A percentile compares a stretch with the other conserved stretches of the same genome.
Conservation (phyloP, 1,140 invertebrate genomes). For the Mya arenaria region DNA sequence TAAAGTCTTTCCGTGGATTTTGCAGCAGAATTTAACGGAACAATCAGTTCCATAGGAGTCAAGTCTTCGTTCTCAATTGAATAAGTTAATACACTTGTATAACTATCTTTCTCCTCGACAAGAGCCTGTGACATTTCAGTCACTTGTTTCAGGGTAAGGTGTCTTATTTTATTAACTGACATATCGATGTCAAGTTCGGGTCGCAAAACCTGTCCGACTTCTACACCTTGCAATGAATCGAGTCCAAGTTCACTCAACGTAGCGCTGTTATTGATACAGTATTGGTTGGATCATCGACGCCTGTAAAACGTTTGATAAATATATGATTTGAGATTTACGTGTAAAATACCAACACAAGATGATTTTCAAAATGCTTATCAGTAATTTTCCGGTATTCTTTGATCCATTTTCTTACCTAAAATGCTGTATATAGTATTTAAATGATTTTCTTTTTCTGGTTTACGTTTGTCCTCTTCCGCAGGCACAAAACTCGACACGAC, state of each 20-base stretch:
- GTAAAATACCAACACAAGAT: neutral
- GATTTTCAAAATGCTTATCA: neutral
- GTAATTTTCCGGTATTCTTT: neutral
- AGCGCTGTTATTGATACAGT: slow-evolving; percentile 87
- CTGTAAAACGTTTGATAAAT: slow-evolving; percentile 66
- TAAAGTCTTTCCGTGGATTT: no score
- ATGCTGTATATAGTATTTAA: slow-evolving; percentile 79
- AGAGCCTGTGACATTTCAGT: no score
- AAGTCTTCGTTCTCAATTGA: no score
- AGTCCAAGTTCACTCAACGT: slow-evolving; percentile 96
- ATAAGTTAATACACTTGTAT: no score
- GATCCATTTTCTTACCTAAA: slow-evolving; percentile 73
- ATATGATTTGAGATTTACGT: neutral
- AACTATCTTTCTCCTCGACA: no score
- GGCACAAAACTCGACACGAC: slow-evolving; percentile 92
- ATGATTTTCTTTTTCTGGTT: slow-evolving; percentile 58
- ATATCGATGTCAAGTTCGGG: slow-evolving; percentile 93
- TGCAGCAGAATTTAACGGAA: no score
- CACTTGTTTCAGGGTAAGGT: no score
- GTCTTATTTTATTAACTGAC: slow-evolving; percentile 3
- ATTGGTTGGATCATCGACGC: slow-evolving; percentile 90
- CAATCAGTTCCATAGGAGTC: no score
- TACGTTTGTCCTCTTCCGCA: slow-evolving; percentile 84
- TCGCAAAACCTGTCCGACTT: slow-evolving; percentile 98
- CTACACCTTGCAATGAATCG: slow-evolving; percentile 98